A percentile compares a stretch with the other conserved stretches of the same genome.
Conservation (phyloP, 2,888 invertebrate genomes). For the Caenorhabditis sp. region DNA sequence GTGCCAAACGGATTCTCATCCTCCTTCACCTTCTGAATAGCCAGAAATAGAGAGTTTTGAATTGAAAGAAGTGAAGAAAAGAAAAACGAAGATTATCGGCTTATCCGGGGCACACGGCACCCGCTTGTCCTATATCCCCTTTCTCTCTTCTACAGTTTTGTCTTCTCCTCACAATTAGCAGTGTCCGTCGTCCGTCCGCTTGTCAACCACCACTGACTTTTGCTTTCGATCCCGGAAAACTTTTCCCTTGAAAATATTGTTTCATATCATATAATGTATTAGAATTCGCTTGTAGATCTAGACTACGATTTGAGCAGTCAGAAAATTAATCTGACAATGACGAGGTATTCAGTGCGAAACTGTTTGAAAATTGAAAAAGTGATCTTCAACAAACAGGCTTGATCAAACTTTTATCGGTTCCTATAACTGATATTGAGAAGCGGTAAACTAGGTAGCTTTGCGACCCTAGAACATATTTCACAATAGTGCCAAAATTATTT, state of each 20-base stretch:
- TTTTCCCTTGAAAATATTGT: not conserved
- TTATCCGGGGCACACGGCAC: slow-evolving; percentile 62
- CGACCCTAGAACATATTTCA: too few relatives aligned
- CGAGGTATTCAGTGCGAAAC: too few relatives aligned
- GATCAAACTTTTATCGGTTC: too few relatives aligned
- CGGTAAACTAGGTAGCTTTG: too few relatives aligned
- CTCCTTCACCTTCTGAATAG: slow-evolving; percentile 41
- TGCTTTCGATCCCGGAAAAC: slow-evolving; percentile 6
- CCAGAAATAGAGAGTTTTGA: slow-evolving; percentile 31
- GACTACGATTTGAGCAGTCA: too few relatives aligned
- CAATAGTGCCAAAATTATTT: too few relatives aligned
- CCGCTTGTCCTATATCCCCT: slow-evolving; percentile 62
- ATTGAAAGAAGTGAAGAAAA: slow-evolving; percentile 40
- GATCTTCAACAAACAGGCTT: too few relatives aligned
- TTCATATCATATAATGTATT: not conserved
- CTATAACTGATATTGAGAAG: too few relatives aligned
- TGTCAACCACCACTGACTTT: slow-evolving; percentile 11
- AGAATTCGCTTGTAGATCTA: too few relatives aligned
- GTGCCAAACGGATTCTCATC: slow-evolving; percentile 45
- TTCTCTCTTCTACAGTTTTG: slow-evolving; percentile 33
- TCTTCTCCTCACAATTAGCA: slow-evolving; percentile 58
- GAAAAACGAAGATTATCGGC: slow-evolving; percentile 60
- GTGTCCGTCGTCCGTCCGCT: slow-evolving; percentile 4
- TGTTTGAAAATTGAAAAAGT: too few relatives aligned
- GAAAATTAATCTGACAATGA: too few relatives aligned